Evolutionary conservation across 2,113 vertebrate genomes (phyloP).

Genomic region (Tupaia chinensis): DNA sequence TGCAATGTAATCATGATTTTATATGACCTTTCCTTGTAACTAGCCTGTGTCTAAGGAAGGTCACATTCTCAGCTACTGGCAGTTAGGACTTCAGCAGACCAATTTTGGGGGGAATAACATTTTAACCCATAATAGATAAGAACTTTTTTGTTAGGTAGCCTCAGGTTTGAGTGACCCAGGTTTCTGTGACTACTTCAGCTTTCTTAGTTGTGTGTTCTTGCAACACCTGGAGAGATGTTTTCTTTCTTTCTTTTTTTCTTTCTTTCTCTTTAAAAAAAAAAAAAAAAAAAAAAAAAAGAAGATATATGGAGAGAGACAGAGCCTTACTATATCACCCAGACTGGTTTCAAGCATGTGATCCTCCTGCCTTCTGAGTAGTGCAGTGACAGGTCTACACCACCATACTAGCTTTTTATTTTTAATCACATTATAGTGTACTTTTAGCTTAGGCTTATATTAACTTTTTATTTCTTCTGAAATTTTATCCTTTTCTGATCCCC

Average conservation of each 20-base stretch:
- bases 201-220: neutral
- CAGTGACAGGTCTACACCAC: too few relatives aligned
- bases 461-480: neutral
- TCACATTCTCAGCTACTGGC: neutral
- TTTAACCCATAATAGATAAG: neutral
- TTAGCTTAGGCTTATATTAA: neutral
- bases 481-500: neutral
- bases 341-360: too few relatives aligned
- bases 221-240: neutral
- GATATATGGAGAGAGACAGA: too few relatives aligned
- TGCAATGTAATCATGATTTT: neutral
- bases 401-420: neutral
- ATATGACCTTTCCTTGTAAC: neutral
- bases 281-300: too few relatives aligned
- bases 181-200: neutral
- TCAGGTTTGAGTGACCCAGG: neutral
- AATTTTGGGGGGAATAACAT: neutral
- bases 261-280: too few relatives aligned
- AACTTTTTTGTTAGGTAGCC: neutral
- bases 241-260: too few relatives aligned
- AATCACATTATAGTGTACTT: neutral
- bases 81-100: neutral
- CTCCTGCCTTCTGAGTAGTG: too few relatives aligned
- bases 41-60: neutral
- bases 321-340: too few relatives aligned